Evolutionary conservation across 2,888 invertebrate genomes (phyloP).

Genomic region (Slavum lentiscoides): DNA sequence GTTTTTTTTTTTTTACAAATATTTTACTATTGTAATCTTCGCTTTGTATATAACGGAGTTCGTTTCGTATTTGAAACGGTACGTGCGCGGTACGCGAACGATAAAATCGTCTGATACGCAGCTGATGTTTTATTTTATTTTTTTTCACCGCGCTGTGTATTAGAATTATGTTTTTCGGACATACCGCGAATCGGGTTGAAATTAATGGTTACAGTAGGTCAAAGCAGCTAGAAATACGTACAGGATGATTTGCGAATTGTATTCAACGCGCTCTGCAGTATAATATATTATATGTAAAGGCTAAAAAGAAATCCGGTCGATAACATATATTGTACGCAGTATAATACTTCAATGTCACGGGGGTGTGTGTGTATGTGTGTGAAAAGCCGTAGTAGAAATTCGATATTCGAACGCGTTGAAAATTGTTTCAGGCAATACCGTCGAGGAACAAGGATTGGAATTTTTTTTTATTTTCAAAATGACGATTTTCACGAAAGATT

Average conservation of each 20-base stretch:
- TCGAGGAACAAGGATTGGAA: too few species aligned
- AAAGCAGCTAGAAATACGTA: neutral
- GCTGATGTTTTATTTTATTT: neutral
- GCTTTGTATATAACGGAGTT: neutral
- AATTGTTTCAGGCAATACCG: too few species aligned
- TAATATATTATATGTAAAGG: constrained; percentile 1
- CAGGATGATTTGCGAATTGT: constrained; percentile 29
- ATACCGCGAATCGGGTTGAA: constrained; percentile 11
- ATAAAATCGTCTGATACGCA: neutral
- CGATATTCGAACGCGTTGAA: neutral
- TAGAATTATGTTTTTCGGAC: constrained; percentile 25
- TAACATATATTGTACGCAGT: neutral
- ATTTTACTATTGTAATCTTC: neutral
- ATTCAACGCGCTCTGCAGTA: neutral
- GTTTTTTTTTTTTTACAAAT: neutral
- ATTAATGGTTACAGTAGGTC: constrained; percentile 13
- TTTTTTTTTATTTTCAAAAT: too few species aligned
- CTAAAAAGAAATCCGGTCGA: constrained; percentile 25
- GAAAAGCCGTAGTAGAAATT: constrained; percentile 6
- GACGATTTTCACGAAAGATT: too few species aligned
- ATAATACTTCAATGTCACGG: neutral
- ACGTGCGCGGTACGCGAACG: constrained; percentile 6
- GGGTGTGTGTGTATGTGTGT: neutral
- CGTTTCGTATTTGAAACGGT: neutral
- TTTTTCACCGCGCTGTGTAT: neutral